phyloP scores from a whole-genome alignment of 2,888 invertebrate species.

The Drosophila lutescens region DNA sequence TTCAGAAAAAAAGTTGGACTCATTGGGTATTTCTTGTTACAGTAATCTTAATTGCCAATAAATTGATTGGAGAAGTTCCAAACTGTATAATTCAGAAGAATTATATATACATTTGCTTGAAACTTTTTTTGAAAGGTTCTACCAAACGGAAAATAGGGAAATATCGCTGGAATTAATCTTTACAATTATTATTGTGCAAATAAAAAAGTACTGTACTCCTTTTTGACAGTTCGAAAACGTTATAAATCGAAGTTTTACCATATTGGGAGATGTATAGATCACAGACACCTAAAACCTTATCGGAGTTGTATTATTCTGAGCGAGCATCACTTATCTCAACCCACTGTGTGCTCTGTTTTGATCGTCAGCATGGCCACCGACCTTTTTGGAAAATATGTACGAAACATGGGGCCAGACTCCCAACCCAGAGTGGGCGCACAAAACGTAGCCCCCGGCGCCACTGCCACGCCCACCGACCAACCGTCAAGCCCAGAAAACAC shows the following conservation, averaged over 20 bases:
- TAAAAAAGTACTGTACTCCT: no score
- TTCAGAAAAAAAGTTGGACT: neutral
- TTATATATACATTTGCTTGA: no score
- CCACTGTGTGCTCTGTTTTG: conserved; percentile 23
- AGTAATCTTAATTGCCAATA: neutral
- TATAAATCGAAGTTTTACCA: neutral
- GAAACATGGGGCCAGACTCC: conserved; percentile 7
- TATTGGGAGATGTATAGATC: neutral
- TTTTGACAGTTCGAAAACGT: no score
- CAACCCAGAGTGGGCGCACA: conserved; percentile 21
- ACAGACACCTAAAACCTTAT: neutral
- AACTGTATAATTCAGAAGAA: no score
- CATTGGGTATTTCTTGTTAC: neutral
- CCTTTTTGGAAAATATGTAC: conserved; percentile 10
- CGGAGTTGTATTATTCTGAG: neutral
- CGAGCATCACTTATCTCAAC: conserved; percentile 1
- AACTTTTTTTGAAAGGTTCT: no score
- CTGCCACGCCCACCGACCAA: conserved; percentile 29
- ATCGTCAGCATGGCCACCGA: conserved; percentile 19
- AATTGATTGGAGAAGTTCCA: no score
- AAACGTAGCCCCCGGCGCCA: conserved; percentile 13
- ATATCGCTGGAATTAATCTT: no score
- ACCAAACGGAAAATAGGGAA: no score
- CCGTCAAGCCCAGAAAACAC: conserved; percentile 50
- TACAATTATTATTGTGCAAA: no score